These are phyloP conservation scores for Tolmerus cingulatus DNA, from an alignment of 2,888 invertebrate genomes.

Conservation along the genomic window DNA sequence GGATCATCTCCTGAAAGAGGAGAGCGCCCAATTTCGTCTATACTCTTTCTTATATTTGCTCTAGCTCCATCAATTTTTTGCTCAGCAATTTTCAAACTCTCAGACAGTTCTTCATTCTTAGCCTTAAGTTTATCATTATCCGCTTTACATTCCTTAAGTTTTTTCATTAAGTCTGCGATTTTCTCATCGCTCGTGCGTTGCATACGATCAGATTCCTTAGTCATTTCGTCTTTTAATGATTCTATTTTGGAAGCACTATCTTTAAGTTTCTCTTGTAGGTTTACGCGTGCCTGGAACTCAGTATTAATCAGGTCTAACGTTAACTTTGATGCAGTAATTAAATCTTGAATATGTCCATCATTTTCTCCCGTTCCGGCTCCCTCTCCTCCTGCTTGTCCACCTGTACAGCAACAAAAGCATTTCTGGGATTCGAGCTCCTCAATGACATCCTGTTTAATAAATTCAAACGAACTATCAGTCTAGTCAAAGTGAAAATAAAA, in stretches of 20 bases:
- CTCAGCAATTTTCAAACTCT: background rate
- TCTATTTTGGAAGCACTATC: background rate
- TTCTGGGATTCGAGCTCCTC: background rate
- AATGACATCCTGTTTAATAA: conserved; percentile 15
- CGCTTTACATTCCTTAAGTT: conserved; percentile 27
- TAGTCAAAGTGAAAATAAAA: too few species aligned
- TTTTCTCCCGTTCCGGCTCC: background rate
- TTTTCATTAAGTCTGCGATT: conserved; percentile 27
- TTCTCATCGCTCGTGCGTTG: background rate
- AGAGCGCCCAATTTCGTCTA: background rate
- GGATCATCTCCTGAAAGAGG: background rate
- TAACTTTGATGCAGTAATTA: conserved; percentile 55
- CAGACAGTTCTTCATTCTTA: background rate
- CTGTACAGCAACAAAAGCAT: background rate
- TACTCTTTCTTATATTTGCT: background rate
- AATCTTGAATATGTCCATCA: conserved; percentile 51
- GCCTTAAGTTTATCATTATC: background rate
- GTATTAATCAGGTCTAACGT: conserved; percentile 57
- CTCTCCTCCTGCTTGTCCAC: too few species aligned
- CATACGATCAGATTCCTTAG: background rate
- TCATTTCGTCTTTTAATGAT: background rate
- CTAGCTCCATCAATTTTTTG: background rate
- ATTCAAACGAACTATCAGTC: background rate
- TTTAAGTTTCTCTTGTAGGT: background rate
- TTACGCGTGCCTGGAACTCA: conserved; percentile 53